These are phyloP conservation scores for Drosophila austrosaltans DNA, from an alignment of 2,888 invertebrate genomes.

Conservation along the genomic window DNA sequence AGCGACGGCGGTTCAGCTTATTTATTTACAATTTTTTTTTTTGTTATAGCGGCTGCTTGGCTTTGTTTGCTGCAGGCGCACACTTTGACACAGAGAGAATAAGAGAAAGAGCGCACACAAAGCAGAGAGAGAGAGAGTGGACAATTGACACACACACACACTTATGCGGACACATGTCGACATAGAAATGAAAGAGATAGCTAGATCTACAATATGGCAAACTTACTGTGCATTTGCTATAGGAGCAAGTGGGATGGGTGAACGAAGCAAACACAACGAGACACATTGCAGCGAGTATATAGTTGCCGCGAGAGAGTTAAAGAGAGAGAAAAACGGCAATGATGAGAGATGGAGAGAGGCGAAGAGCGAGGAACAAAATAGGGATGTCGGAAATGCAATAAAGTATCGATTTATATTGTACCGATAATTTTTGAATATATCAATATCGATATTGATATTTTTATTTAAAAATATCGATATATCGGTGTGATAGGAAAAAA, in stretches of 20 bases:
- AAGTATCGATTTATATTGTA: no score
- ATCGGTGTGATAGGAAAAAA: no score
- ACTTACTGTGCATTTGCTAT: background rate
- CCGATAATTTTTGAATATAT: no score
- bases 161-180: slow-evolving; percentile 33
- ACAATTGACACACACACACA: slow-evolving; percentile 34
- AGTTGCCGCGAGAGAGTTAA: background rate
- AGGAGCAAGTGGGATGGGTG: slow-evolving; percentile 29
- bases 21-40: slow-evolving; percentile 45
- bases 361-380: background rate
- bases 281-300: background rate
- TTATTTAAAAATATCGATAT: no score
- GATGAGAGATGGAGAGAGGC: background rate
- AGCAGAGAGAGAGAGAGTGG: slow-evolving; percentile 9
- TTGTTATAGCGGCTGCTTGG: slow-evolving; percentile 38
- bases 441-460: no score
- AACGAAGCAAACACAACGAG: background rate
- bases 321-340: background rate
- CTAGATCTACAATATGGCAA: slow-evolving; percentile 1
- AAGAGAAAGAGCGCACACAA: slow-evolving; percentile 22
- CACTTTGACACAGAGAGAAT: slow-evolving; percentile 5
- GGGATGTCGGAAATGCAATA: no score
- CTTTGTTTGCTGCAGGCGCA: slow-evolving; percentile 46
- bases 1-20: slow-evolving; percentile 1
- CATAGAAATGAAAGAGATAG: slow-evolving; percentile 38